Evolutionary conservation across 2,113 vertebrate genomes (phyloP).

Genomic region (Ptychochromis oligacanthus): DNA sequence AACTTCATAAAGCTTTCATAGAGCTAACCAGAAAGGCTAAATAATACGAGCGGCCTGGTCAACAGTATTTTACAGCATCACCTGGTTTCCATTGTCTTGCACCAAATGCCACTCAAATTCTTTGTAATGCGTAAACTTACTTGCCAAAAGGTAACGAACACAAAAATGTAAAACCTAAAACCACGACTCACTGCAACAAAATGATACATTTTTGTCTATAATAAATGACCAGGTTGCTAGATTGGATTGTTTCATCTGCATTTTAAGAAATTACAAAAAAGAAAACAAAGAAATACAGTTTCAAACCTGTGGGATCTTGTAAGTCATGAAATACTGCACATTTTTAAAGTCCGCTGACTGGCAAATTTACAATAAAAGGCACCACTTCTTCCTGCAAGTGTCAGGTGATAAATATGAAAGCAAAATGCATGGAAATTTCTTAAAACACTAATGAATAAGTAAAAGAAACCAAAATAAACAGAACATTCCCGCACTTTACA

Average conservation of each 20-base stretch:
- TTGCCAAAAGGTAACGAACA: background rate
- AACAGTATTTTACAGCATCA: background rate
- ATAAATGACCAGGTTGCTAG: background rate
- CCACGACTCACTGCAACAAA: background rate
- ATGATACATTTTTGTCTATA: background rate
- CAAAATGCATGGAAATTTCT: too few species aligned
- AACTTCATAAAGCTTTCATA: constrained; percentile 13
- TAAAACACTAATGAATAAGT: too few species aligned
- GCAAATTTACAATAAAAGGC: background rate
- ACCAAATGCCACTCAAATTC: background rate
- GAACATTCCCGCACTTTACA: background rate
- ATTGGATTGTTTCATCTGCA: background rate
- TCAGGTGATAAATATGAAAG: too few species aligned
- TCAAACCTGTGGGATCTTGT: background rate
- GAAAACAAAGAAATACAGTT: background rate
- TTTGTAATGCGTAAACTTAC: background rate
- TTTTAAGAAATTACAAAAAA: background rate
- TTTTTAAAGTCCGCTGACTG: background rate
- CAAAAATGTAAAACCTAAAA: background rate
- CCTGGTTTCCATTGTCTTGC: background rate
- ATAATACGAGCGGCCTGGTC: background rate
- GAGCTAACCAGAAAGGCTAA: constrained; percentile 19
- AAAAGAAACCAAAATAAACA: background rate
- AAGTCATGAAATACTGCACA: background rate
- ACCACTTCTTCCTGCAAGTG: too few species aligned